These are phyloP conservation scores for Columba guinea DNA, from an alignment of 2,797 vertebrate genomes.

Conservation along the genomic window DNA sequence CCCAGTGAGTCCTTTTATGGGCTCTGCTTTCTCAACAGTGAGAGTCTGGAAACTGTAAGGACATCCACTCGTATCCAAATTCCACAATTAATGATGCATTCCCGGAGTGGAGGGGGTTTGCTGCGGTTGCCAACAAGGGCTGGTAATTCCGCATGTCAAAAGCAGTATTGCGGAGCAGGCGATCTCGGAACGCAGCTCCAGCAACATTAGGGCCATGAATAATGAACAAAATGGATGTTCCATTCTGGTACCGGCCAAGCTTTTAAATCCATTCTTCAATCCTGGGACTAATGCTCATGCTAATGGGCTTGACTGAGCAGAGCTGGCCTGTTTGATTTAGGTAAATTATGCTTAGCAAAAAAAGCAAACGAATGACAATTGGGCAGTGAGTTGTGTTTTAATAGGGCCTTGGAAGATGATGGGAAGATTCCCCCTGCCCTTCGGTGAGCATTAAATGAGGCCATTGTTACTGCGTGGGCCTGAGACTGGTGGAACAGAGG, in stretches of 20 bases:
- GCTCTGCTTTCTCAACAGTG: background rate
- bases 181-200: background rate
- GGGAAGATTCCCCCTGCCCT: background rate
- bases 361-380: background rate
- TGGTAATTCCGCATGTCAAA: background rate
- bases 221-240: background rate
- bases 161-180: background rate
- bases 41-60: slow-evolving; percentile 50
- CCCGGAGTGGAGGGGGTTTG: background rate
- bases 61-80: slow-evolving; percentile 24
- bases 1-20: background rate
- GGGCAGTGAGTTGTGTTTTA: background rate
- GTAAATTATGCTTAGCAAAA: background rate
- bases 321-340: background rate
- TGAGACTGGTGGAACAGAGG: background rate
- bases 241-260: background rate
- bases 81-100: slow-evolving; percentile 39
- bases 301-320: background rate
- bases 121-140: background rate
- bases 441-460: background rate
- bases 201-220: background rate
- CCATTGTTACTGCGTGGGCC: background rate
- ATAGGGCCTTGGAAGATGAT: background rate
- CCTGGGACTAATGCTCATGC: background rate
- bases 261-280: background rate